phyloP scores from a whole-genome alignment of 2,113 vertebrate species.

The Ciconia stormi region DNA sequence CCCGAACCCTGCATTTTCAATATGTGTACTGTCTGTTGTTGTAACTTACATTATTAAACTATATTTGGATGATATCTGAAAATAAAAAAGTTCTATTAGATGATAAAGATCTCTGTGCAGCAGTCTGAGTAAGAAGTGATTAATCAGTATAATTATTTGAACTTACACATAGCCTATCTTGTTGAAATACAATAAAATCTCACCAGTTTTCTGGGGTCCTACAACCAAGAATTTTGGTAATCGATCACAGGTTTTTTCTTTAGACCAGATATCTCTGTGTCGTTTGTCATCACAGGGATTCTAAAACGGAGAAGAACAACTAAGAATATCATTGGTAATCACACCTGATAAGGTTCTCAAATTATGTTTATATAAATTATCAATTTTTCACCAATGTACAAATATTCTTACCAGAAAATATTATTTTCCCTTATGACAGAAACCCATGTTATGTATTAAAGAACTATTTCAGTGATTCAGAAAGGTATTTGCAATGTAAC shows the following conservation, averaged over 20 bases:
- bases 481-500: not conserved
- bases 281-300: slow-evolving; percentile 97
- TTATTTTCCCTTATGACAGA: not conserved
- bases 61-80: not conserved
- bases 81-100: not conserved
- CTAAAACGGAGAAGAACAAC: slow-evolving; percentile 60
- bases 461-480: not conserved
- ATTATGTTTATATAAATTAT: not conserved
- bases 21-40: not conserved
- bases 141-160: not conserved
- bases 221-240: slow-evolving; percentile 95
- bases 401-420: not conserved
- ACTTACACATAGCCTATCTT: not conserved
- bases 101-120: not conserved
- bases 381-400: not conserved
- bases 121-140: not conserved
- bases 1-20: not conserved
- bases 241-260: slow-evolving; percentile 97
- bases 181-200: slow-evolving; percentile 45
- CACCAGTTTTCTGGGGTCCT: slow-evolving; percentile 96
- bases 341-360: not conserved
- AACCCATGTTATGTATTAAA: not conserved
- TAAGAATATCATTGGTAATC: not conserved
- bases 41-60: not conserved
- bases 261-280: slow-evolving; percentile 98